Percentiles rank a stretch among this genome's conserved stretches.
Conservation (phyloP, 2,797 vertebrate genomes). For the Paramormyrops hopkinsi region DNA sequence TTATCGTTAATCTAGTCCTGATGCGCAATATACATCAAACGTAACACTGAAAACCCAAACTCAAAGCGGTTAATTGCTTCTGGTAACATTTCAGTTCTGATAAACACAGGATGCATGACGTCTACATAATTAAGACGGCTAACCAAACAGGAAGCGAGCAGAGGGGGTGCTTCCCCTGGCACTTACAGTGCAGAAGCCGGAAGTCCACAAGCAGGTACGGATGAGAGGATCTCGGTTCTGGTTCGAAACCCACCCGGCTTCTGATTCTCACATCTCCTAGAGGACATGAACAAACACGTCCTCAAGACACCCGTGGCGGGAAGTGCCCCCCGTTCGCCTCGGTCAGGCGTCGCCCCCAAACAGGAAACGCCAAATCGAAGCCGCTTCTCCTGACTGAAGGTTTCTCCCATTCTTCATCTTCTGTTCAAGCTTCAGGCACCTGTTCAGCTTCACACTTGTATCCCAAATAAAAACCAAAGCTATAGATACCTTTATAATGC, state of each 20-base stretch:
- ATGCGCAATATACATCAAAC: background rate
- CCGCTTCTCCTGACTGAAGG: background rate
- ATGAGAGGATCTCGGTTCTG: conserved; percentile 74
- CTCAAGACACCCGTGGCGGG: conserved; percentile 21
- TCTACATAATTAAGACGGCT: background rate
- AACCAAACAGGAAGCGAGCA: background rate
- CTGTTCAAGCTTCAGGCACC: background rate
- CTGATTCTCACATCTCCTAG: conserved; percentile 78
- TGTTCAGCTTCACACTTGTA: background rate
- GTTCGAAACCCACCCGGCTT: conserved; percentile 74
- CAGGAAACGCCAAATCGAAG: background rate
- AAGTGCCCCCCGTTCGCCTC: background rate
- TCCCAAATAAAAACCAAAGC: background rate
- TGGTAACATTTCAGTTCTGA: background rate
- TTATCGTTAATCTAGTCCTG: background rate
- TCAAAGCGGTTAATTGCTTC: background rate
- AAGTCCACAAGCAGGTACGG: conserved; percentile 76
- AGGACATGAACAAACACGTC: conserved; percentile 36
- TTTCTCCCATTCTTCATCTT: background rate
- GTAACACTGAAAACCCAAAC: background rate
- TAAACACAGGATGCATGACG: background rate
- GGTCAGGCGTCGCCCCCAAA: background rate
- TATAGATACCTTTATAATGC: background rate
- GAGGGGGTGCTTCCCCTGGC: conserved; percentile 28
- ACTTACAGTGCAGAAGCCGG: conserved; percentile 79